Conservation (phyloP, 35 echinoderm and acorn worm genomes). For the Stichopus chloronotus region DNA sequence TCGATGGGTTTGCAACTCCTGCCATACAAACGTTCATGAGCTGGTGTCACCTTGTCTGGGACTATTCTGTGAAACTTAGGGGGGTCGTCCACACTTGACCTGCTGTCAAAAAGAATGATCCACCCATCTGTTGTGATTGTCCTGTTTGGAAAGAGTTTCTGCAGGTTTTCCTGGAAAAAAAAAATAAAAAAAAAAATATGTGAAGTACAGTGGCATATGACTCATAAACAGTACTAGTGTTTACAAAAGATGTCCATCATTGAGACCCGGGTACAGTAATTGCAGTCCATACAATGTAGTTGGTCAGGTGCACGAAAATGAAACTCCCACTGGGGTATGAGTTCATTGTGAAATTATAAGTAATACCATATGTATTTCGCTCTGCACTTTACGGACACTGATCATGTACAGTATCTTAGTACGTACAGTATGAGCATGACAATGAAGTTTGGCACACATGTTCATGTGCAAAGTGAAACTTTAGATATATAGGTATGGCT, state of each 20-base stretch:
- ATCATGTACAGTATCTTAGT: too few relatives aligned
- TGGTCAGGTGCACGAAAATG: too few relatives aligned
- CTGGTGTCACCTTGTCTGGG: conserved; percentile 49
- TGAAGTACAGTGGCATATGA: background rate
- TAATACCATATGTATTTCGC: too few relatives aligned
- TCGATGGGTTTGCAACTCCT: conserved; percentile 65
- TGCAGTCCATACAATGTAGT: too few relatives aligned
- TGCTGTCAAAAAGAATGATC: conserved; percentile 90
- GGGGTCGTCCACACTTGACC: conserved; percentile 75
- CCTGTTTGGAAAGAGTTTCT: conserved; percentile 40
- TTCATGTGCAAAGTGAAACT: too few relatives aligned
- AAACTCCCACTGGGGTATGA: too few relatives aligned
- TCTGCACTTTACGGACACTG: too few relatives aligned
- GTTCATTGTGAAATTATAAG: too few relatives aligned
- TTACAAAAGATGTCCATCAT: background rate
- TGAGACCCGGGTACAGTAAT: background rate
- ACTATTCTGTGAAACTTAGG: conserved; percentile 70
- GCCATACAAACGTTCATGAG: conserved; percentile 75
- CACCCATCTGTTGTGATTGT: conserved; percentile 71
- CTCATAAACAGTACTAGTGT: background rate
- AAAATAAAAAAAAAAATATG: background rate
- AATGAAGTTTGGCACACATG: too few relatives aligned
- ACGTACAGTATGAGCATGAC: too few relatives aligned
- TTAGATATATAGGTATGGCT: too few relatives aligned
- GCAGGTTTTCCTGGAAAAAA: conserved; percentile 32